Evolutionary conservation across 2,113 vertebrate genomes (phyloP).

Genomic region (Malurus melanocephalus): DNA sequence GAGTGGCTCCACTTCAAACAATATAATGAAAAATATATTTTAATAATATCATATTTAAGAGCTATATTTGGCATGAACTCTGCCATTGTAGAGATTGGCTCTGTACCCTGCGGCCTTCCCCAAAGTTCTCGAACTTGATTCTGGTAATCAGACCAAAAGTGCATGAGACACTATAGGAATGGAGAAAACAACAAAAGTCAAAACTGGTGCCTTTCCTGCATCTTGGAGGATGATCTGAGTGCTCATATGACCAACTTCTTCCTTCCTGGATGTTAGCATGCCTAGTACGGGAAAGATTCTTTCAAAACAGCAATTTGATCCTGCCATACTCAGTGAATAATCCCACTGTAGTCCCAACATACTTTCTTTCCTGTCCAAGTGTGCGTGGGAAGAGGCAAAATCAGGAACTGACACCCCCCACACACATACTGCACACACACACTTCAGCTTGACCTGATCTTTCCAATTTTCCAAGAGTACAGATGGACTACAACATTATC

Average conservation of each 20-base stretch:
- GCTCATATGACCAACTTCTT: not conserved
- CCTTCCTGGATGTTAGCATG: not conserved
- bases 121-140: not conserved
- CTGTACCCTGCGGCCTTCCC: not conserved
- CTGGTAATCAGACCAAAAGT: not conserved
- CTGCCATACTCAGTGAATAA: not conserved
- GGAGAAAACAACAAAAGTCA: not conserved
- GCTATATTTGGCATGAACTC: not conserved
- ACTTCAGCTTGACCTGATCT: not conserved
- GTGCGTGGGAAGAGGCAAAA: not conserved
- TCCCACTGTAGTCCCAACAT: not conserved
- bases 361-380: not conserved
- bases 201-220: not conserved
- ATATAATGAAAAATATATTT: slow-evolving; percentile 34
- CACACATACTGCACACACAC: not conserved
- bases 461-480: not conserved
- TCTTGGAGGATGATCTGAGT: slow-evolving; percentile 1
- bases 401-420: not conserved
- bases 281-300: not conserved
- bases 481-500: not conserved
- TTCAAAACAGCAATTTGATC: slow-evolving; percentile 28
- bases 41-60: slow-evolving; percentile 25
- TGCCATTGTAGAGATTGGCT: not conserved
- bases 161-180: not conserved
- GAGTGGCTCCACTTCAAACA: slow-evolving; percentile 56